These are phyloP conservation scores for Caenorhabditis becei DNA, from an alignment of 2,888 invertebrate species.

Conservation along the genomic window DNA sequence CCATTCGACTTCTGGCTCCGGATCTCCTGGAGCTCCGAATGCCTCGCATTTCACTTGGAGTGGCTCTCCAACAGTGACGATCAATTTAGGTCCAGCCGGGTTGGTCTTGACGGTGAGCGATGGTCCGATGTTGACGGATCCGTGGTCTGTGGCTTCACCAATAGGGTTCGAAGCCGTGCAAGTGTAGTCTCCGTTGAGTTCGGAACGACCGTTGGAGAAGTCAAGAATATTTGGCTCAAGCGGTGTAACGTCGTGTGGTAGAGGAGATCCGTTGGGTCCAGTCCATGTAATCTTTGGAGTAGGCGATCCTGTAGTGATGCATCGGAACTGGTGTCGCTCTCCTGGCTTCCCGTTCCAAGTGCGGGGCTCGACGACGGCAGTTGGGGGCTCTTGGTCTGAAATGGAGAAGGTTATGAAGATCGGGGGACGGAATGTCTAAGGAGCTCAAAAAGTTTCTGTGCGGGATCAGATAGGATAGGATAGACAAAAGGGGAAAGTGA, in stretches of 20 bases:
- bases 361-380: constrained; percentile 79
- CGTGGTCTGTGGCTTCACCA: constrained; percentile 78
- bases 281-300: constrained; percentile 79
- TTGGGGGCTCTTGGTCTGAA: constrained; percentile 80
- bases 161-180: constrained; percentile 77
- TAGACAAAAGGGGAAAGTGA: constrained; percentile 53
- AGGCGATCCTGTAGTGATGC: constrained; percentile 78
- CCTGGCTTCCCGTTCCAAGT: constrained; percentile 81
- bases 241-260: constrained; percentile 80
- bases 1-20: constrained; percentile 81
- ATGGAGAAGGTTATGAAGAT: neutral
- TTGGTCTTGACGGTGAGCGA: constrained; percentile 74
- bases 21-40: constrained; percentile 76
- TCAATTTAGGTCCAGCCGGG: constrained; percentile 76
- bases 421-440: neutral
- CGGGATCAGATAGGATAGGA: constrained; percentile 14
- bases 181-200: constrained; percentile 77
- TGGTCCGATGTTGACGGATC: constrained; percentile 77
- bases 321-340: constrained; percentile 78
- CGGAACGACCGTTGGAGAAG: constrained; percentile 73
- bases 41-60: constrained; percentile 79
- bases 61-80: constrained; percentile 80
- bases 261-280: constrained; percentile 77
- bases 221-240: constrained; percentile 77
- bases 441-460: neutral